phyloP scores from a whole-genome alignment of 2,888 invertebrate genomes.

The Hydriomena furcata region DNA sequence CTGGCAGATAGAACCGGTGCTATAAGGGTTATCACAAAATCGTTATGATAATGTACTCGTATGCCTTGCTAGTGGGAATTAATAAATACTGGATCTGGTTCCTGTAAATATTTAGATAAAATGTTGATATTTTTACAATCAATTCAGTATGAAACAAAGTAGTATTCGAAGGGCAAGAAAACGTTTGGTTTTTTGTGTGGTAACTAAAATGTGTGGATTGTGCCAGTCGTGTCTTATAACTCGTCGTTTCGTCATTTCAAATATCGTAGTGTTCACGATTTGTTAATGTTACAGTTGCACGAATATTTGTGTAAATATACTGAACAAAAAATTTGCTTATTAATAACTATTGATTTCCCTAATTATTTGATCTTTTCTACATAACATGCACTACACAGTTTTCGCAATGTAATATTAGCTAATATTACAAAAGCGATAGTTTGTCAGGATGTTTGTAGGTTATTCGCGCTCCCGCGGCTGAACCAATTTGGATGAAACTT shows the following conservation, averaged over 20 bases:
- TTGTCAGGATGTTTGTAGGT: too few species aligned
- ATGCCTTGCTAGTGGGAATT: slow-evolving; percentile 23
- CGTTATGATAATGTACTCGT: slow-evolving; percentile 22
- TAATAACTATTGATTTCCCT: too few species aligned
- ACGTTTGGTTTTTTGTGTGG: slow-evolving; percentile 16
- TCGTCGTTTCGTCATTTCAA: not conserved
- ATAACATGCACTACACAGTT: too few species aligned
- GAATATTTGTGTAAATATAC: not conserved
- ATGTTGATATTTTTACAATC: slow-evolving; percentile 29
- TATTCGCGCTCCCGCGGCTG: too few species aligned
- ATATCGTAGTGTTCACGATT: slow-evolving; percentile 4
- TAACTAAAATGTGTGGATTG: slow-evolving; percentile 25
- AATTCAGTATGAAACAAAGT: too few species aligned
- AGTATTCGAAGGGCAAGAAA: too few species aligned
- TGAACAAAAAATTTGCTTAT: not conserved
- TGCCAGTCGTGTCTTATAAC: slow-evolving; percentile 7
- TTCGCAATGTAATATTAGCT: too few species aligned
- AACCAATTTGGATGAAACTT: too few species aligned
- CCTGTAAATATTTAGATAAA: slow-evolving; percentile 27
- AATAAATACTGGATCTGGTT: slow-evolving; percentile 16
- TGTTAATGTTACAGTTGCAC: slow-evolving; percentile 5
- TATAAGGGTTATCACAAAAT: slow-evolving; percentile 28
- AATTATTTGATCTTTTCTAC: too few species aligned
- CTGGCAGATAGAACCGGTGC: slow-evolving; percentile 34
- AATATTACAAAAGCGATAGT: too few species aligned